These are phyloP conservation scores for Halcyon senegalensis DNA, from an alignment of 2,113 vertebrate genomes.

Conservation along the genomic window DNA sequence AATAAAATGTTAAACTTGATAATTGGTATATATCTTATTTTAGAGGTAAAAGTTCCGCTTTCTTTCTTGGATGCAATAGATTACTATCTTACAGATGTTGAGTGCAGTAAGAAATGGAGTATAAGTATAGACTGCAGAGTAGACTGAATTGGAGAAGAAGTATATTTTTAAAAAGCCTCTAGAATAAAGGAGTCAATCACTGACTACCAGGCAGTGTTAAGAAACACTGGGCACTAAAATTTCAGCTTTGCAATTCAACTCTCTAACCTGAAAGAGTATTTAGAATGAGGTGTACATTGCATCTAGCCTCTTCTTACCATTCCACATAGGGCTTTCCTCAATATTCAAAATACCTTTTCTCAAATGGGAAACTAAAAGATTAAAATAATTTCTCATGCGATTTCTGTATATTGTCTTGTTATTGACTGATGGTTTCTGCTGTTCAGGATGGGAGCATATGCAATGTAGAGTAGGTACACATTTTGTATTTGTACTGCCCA, in stretches of 20 bases:
- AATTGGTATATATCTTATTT: slow-evolving; percentile 46
- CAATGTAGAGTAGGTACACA: not conserved
- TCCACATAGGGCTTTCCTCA: not conserved
- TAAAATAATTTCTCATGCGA: rapidly evolving
- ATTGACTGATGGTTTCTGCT: not conserved
- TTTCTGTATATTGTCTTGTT: not conserved
- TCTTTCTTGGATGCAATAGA: not conserved
- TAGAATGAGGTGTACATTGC: not conserved
- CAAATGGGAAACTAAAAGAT: not conserved
- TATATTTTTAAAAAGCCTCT: not conserved
- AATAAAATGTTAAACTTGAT: slow-evolving; percentile 47
- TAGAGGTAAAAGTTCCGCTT: slow-evolving; percentile 55
- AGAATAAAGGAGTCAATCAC: not conserved
- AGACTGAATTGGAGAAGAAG: not conserved
- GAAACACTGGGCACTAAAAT: not conserved
- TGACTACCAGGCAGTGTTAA: not conserved
- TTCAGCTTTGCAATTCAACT: not conserved
- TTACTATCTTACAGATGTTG: slow-evolving; percentile 27
- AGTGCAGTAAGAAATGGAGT: not conserved
- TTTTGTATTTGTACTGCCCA: not conserved
- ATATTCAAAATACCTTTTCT: not conserved
- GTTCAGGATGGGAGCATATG: not conserved
- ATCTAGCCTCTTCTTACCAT: not conserved
- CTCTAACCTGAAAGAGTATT: not conserved
- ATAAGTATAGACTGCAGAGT: not conserved